Conservation (phyloP, 2,888 invertebrate genomes). For the Synanthedon myopaeformis region DNA sequence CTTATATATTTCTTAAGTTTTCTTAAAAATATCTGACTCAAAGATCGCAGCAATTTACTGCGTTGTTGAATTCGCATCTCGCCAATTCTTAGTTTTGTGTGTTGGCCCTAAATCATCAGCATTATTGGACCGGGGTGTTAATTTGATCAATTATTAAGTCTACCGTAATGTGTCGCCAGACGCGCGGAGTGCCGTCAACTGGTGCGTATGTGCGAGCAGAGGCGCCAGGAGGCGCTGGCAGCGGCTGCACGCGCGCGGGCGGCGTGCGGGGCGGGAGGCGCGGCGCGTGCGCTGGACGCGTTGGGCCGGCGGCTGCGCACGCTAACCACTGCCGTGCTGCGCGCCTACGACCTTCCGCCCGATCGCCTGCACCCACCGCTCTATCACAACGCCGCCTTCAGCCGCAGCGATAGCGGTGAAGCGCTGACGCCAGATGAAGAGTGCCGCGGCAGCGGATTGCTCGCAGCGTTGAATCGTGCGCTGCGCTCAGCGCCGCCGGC, state of each 20-base stretch:
- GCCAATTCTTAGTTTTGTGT: neutral
- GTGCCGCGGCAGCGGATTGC: constrained; percentile 62
- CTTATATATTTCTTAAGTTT: too few species aligned
- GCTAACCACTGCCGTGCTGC: constrained; percentile 78
- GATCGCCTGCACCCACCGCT: constrained; percentile 83
- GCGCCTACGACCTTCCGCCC: constrained; percentile 80
- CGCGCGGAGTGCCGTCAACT: constrained; percentile 84
- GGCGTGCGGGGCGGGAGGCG: constrained; percentile 60
- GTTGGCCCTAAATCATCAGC: neutral
- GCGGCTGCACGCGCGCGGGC: constrained; percentile 73
- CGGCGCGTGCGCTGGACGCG: constrained; percentile 68
- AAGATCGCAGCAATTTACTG: too few species aligned
- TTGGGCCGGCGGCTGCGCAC: constrained; percentile 77
- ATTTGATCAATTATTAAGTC: too few species aligned
- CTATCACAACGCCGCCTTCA: constrained; percentile 79
- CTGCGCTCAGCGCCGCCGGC: constrained; percentile 28
- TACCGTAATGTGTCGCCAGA: constrained; percentile 37
- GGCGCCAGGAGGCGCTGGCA: constrained; percentile 70
- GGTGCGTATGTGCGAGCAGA: constrained; percentile 83
- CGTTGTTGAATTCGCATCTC: neutral
- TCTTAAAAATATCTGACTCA: too few species aligned
- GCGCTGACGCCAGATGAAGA: constrained; percentile 23
- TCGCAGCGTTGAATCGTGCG: constrained; percentile 77
- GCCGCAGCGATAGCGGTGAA: constrained; percentile 76
- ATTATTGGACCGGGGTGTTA: neutral